Evolutionary conservation across 23 tunicate genomes (phyloP), one percentile per base, ranked within the genome.

Genomic region (Ascidia mentula): DNA sequence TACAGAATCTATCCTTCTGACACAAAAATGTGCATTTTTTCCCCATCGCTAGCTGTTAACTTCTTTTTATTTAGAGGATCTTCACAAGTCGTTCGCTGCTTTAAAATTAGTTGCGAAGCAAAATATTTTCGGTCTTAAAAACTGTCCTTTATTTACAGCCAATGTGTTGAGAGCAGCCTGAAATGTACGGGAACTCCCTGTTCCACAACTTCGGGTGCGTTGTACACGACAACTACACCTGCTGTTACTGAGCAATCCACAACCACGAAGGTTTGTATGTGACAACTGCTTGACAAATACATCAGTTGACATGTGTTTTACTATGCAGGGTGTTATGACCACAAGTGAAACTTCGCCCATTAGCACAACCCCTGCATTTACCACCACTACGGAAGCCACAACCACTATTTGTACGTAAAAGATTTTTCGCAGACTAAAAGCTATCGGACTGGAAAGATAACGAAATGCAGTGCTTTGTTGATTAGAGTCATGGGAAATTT

Each of bases 131-230:
- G 1, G 12, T 5, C 24, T 53, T 53, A 5, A 6, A 53, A 5
- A 53, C 65, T 5, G 22, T 53, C 4, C 7, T 53, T 53, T 15
- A 12, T 53, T 20, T 45, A 15, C 59, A 88, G 93, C 60, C 34
- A 26, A 46, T 89, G 95, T 69, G 74, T 45, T 28, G 85, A 61
- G 8, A 85, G 88, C 38, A 39, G 30, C 22, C 40, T 89, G 70
- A 73, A 70, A 18, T 89, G 95, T 59, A 42, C 40, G 71, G 81
- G 87, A 18, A 83, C 81, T 18, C 84, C 83, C 15, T 83, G 86
- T 38, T 69, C 84, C 7, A 80, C 84, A 18, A 18, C 73, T 59
- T 40, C 74, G 28, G 69, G 75, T 32, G 45, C 34, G 22, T 35
- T n/a, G 5, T 0, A 40, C 1, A 69, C 46, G 37, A 26, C 82